Evolutionary conservation across 2,113 vertebrate genomes (phyloP).

Genomic region (Sapajus apella): DNA sequence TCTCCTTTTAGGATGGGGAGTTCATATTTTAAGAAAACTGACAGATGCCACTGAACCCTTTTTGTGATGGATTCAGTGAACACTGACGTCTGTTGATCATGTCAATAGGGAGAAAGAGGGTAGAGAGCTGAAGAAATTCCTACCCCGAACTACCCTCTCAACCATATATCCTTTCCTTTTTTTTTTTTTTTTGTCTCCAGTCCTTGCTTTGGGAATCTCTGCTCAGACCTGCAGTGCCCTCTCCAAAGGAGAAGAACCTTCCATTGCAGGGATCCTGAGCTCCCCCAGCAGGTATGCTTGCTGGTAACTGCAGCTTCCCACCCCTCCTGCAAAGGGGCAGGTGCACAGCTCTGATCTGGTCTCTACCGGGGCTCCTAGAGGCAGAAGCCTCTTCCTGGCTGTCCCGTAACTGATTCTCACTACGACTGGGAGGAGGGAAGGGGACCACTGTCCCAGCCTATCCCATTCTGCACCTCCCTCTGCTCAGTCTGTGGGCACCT

Average conservation of each 20-base stretch:
- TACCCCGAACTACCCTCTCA: neutral
- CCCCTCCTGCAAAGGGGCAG: neutral
- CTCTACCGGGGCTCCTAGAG: neutral
- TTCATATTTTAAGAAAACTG: neutral
- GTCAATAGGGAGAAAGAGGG: neutral
- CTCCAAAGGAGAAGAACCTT: neutral
- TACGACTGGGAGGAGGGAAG: neutral
- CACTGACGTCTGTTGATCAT: neutral
- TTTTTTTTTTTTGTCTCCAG: neutral
- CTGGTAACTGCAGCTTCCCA: neutral
- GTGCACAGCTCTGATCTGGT: neutral
- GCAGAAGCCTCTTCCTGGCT: no score
- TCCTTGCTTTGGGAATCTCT: neutral
- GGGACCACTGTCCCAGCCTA: fast-evolving
- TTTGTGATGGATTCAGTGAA: neutral
- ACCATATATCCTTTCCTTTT: neutral
- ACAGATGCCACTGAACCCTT: neutral
- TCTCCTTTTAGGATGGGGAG: neutral
- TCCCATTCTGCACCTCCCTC: neutral
- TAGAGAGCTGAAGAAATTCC: neutral
- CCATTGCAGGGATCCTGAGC: neutral
- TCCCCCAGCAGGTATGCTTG: no score
- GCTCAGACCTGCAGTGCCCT: neutral
- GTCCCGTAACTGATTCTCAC: neutral
- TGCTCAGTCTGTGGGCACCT: neutral